Conservation (phyloP, 2,888 invertebrate species). For the Mellilla xanthometata region DNA sequence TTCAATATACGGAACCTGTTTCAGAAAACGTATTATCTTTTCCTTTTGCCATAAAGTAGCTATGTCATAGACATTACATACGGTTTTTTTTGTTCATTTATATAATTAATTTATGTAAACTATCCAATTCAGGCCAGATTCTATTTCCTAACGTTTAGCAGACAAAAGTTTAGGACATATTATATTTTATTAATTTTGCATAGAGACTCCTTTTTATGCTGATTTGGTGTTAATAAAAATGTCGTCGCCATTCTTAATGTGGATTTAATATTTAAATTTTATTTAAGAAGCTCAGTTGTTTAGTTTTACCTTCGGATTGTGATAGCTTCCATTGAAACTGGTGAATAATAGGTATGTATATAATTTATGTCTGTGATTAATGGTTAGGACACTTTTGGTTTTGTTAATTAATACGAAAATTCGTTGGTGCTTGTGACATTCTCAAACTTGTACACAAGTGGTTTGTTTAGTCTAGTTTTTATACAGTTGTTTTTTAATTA, state of each 20-base stretch:
- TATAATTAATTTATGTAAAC: constrained; percentile 31
- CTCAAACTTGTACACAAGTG: too few relatives aligned
- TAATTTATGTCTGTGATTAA: constrained; percentile 7
- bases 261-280: constrained; percentile 24
- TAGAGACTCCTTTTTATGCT: constrained; percentile 15
- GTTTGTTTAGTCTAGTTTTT: too few relatives aligned
- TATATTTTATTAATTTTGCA: constrained; percentile 17
- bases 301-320: neutral
- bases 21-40: constrained; percentile 1
- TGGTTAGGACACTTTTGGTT: neutral
- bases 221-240: constrained; percentile 23
- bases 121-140: constrained; percentile 10
- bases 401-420: too few relatives aligned
- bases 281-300: constrained; percentile 11
- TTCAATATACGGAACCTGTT: constrained; percentile 14
- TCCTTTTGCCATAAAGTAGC: constrained; percentile 16
- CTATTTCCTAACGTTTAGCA: constrained; percentile 14
- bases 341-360: constrained; percentile 2
- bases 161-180: constrained; percentile 13
- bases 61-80: constrained; percentile 23
- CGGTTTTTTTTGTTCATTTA: constrained; percentile 20
- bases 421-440: too few relatives aligned
- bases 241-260: constrained; percentile 24
- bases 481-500: too few relatives aligned
- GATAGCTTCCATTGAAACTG: constrained; percentile 5